Conservation (phyloP, 2,888 invertebrate genomes). For the Cryptophagus acutangulus region DNA sequence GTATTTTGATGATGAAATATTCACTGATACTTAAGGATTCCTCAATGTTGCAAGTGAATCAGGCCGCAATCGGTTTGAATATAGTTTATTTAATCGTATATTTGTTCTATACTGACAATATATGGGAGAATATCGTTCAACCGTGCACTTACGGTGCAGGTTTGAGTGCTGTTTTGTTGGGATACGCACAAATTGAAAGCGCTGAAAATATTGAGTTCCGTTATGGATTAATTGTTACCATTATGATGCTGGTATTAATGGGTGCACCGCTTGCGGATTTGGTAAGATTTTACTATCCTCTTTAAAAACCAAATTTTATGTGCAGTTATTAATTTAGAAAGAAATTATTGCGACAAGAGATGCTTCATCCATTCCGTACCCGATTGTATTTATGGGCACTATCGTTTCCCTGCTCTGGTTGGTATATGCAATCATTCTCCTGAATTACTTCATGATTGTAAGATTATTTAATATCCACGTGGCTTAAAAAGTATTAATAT, state of each 20-base stretch:
- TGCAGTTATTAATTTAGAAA: conserved; percentile 60
- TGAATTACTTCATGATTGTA: conserved; percentile 73
- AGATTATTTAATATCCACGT: conserved; percentile 43
- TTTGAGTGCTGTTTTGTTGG: conserved; percentile 56
- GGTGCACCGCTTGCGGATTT: conserved; percentile 67
- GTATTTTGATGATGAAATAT: conserved; percentile 70
- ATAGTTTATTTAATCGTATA: conserved; percentile 62
- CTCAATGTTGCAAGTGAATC: conserved; percentile 73
- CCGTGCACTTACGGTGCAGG: conserved; percentile 55
- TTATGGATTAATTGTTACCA: conserved; percentile 67
- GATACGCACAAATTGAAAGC: conserved; percentile 64
- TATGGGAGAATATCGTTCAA: conserved; percentile 51
- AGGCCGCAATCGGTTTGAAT: conserved; percentile 68
- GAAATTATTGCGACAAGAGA: conserved; percentile 75
- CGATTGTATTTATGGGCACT: conserved; percentile 77
- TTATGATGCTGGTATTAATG: conserved; percentile 61
- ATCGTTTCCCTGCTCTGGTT: conserved; percentile 76
- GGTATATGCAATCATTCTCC: conserved; percentile 71
- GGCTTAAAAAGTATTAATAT: conserved; percentile 4
- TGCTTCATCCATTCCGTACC: conserved; percentile 83
- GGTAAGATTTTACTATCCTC: conserved; percentile 44
- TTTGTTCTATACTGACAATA: conserved; percentile 59
- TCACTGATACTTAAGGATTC: conserved; percentile 68
- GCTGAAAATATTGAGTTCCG: conserved; percentile 61
- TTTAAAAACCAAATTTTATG: not conserved